These are phyloP conservation scores for Thymelicus sylvestris DNA, from an alignment of 2,888 invertebrate genomes.

Conservation along the genomic window DNA sequence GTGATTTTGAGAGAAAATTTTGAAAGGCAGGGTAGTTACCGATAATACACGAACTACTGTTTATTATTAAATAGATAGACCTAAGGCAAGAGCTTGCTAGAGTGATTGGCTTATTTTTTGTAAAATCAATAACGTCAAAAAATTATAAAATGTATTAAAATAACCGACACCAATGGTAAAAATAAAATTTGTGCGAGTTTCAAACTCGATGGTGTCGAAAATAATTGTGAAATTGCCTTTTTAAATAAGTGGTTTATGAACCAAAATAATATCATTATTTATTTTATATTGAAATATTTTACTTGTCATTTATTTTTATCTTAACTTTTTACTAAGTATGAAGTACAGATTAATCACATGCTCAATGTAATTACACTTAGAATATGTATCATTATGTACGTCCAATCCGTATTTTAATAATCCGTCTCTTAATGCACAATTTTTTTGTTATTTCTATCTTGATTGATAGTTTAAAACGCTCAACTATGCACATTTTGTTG, in stretches of 20 bases:
- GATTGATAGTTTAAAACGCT: background rate
- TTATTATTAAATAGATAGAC: conserved; percentile 43
- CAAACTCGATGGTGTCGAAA: conserved; percentile 5
- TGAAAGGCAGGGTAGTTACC: conserved; percentile 71
- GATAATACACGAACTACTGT: conserved; percentile 59
- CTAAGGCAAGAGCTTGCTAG: conserved; percentile 30
- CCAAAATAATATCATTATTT: background rate
- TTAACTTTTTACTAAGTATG: background rate
- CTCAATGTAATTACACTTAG: conserved; percentile 32
- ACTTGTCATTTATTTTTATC: background rate
- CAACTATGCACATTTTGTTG: background rate
- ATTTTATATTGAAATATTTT: background rate
- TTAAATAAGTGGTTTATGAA: background rate
- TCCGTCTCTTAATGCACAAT: conserved; percentile 46
- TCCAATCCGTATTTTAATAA: conserved; percentile 42
- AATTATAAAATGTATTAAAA: background rate
- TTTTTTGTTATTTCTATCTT: conserved; percentile 27
- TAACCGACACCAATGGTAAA: background rate
- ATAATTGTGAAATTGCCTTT: background rate
- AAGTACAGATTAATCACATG: conserved; percentile 38
- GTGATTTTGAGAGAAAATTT: conserved; percentile 60
- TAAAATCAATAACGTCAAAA: no score
- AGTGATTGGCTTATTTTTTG: conserved; percentile 12
- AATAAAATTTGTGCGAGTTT: conserved; percentile 2
- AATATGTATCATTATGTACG: conserved; percentile 42